A percentile compares a stretch with the other conserved stretches of the same genome.
Evolutionary conservation across 2,113 vertebrate species (phyloP).

Genomic region (Beaufortia kweichowensis): DNA sequence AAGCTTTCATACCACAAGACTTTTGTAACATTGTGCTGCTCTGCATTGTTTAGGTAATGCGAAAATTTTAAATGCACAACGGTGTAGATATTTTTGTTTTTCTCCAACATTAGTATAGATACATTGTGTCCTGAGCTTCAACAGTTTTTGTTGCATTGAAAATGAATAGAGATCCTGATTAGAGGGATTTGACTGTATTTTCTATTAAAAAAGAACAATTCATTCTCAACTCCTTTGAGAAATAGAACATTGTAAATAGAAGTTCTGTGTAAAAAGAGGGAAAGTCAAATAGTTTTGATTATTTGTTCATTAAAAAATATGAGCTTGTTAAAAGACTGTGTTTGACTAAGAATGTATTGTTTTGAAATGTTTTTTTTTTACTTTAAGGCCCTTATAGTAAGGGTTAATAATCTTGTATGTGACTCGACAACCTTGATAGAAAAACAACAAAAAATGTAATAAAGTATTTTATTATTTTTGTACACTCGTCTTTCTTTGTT

Average conservation of each 20-base stretch:
- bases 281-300: slow-evolving; percentile 36
- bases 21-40: slow-evolving; percentile 37
- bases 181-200: slow-evolving; percentile 41
- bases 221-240: slow-evolving; percentile 27
- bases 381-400: slow-evolving; percentile 58
- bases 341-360: slow-evolving; percentile 53
- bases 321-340: slow-evolving; percentile 36
- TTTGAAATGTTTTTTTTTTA: slow-evolving; percentile 28
- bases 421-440: slow-evolving; percentile 40
- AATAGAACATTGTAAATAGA: slow-evolving; percentile 31
- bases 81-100: slow-evolving; percentile 31
- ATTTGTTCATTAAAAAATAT: slow-evolving; percentile 37
- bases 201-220: slow-evolving; percentile 36
- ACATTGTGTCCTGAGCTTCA: neutral
- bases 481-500: slow-evolving; percentile 32
- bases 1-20: slow-evolving; percentile 21
- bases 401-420: slow-evolving; percentile 50
- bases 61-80: slow-evolving; percentile 37
- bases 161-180: slow-evolving; percentile 30
- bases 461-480: slow-evolving; percentile 61
- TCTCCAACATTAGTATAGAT: slow-evolving; percentile 5
- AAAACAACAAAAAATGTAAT: slow-evolving; percentile 53
- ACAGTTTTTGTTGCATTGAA: slow-evolving; percentile 24
- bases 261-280: neutral
- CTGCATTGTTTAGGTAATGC: slow-evolving; percentile 19